These are phyloP conservation scores for Hydrozoanthus gracilis DNA, from an alignment of 92 coral and sea anemone species.

Conservation along the genomic window DNA sequence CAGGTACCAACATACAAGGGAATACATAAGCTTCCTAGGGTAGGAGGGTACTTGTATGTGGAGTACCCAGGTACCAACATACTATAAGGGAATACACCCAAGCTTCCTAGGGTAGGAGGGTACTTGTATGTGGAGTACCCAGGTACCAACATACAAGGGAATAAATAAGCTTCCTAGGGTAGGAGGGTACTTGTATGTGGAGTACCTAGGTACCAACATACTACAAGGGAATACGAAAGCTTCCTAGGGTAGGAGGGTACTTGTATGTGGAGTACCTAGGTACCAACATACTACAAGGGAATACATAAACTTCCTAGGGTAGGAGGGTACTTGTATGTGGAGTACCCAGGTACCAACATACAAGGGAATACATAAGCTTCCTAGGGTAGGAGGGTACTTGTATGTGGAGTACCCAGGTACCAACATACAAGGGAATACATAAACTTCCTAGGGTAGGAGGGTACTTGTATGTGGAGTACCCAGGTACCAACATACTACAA, in stretches of 20 bases:
- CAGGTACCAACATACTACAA: background rate
- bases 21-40: background rate
- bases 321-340: background rate
- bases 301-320: too few species aligned
- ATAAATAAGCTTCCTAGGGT: background rate
- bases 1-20: background rate
- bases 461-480: background rate
- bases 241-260: constrained; percentile 2
- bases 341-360: background rate
- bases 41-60: background rate
- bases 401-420: too few species aligned
- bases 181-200: background rate
- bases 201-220: background rate
- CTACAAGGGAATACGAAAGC: too few species aligned
- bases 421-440: constrained; percentile 4
- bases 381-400: too few species aligned
- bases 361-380: too few species aligned
- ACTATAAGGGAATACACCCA: background rate
- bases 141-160: background rate
- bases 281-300: background rate
- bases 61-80: background rate
- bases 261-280: background rate
- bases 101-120: background rate
- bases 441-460: background rate
- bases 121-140: background rate